phyloP scores from a whole-genome alignment of 2,113 vertebrate species.

The Talpa occidentalis region DNA sequence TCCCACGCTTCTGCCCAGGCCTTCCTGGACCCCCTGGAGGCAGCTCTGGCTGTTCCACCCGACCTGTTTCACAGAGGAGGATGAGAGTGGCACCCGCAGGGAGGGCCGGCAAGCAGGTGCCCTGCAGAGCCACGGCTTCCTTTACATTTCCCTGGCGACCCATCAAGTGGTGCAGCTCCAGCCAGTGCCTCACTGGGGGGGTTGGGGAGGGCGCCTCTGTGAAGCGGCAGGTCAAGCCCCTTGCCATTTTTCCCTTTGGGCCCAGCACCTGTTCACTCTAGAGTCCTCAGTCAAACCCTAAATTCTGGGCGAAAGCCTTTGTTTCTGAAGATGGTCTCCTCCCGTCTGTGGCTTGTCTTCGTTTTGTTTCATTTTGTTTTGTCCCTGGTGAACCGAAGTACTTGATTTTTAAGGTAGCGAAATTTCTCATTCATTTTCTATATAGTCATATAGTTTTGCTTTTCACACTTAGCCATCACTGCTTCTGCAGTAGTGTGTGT shows the following conservation, averaged over 20 bases:
- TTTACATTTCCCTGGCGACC: not conserved
- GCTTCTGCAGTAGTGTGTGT: not conserved
- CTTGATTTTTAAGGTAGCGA: not conserved
- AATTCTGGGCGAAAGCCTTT: not conserved
- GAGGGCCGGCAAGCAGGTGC: not conserved
- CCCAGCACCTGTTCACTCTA: not conserved
- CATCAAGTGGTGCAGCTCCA: not conserved
- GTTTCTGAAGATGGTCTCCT: not conserved
- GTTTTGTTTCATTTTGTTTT: not conserved
- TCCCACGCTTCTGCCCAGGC: not conserved
- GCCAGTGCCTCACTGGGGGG: rapidly evolving
- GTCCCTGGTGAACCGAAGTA: not conserved
- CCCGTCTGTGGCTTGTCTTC: not conserved
- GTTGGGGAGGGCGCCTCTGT: not conserved
- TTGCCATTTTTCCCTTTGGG: not conserved
- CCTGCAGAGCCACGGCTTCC: not conserved
- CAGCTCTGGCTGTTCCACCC: rapidly evolving
- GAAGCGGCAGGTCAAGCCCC: rapidly evolving
- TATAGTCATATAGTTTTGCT: not conserved
- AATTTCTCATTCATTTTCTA: not conserved
- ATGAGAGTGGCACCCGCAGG: not conserved
- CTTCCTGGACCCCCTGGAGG: not conserved
- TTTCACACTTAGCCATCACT: not conserved
- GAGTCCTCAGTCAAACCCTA: not conserved
- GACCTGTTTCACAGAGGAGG: not conserved